These are phyloP conservation scores for Thera britannica DNA, from an alignment of 2,888 invertebrate species.

Conservation along the genomic window DNA sequence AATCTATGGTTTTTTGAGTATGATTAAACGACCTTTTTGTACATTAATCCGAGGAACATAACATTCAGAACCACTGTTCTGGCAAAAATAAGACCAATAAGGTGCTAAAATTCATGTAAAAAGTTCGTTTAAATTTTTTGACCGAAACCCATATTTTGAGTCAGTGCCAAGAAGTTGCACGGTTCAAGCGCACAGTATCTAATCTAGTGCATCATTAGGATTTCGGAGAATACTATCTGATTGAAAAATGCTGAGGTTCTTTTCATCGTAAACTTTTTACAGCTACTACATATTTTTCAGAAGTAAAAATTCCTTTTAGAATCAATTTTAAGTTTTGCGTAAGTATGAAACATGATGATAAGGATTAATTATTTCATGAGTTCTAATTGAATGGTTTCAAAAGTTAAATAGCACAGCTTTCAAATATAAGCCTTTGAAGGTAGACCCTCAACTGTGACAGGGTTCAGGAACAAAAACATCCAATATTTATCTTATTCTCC, in stretches of 20 bases:
- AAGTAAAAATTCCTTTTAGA: neutral
- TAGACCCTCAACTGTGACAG: conserved; percentile 48
- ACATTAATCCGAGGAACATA: too few species aligned
- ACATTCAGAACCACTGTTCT: too few species aligned
- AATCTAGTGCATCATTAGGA: conserved; percentile 1
- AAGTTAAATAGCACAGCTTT: neutral
- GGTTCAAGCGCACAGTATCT: conserved; percentile 1
- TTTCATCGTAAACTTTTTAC: neutral
- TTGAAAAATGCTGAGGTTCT: neutral
- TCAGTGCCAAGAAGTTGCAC: conserved; percentile 25
- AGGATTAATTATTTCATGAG: neutral
- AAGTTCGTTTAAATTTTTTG: conserved; percentile 14
- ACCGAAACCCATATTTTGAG: conserved; percentile 22
- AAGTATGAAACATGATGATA: neutral
- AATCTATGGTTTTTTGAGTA: too few species aligned
- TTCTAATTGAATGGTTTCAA: neutral
- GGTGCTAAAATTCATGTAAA: conserved; percentile 2
- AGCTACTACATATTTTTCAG: neutral
- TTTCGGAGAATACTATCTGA: neutral
- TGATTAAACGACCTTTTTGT: too few species aligned
- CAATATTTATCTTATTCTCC: conserved; percentile 69
- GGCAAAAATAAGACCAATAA: too few species aligned
- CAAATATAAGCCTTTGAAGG: conserved; percentile 41
- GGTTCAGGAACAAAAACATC: conserved; percentile 57
- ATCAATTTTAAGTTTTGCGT: neutral